A percentile compares a stretch with the other conserved stretches of the same genome.
Conservation (phyloP, 1,140 invertebrate genomes). For the Berghia stephanieae region DNA sequence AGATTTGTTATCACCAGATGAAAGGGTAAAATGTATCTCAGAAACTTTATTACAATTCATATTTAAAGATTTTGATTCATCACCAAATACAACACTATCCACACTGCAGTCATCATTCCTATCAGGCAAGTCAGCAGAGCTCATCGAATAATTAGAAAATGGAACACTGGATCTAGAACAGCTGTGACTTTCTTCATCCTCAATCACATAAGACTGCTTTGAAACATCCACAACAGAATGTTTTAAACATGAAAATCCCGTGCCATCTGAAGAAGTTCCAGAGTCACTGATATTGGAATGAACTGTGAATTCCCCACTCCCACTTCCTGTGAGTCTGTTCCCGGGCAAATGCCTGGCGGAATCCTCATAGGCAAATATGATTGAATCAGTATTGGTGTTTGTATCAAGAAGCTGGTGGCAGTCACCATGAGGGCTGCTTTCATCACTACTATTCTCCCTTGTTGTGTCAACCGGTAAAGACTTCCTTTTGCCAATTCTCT, state of each 20-base stretch:
- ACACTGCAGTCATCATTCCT: neutral
- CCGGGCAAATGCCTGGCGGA: neutral
- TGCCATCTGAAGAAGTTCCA: slow-evolving; percentile 43
- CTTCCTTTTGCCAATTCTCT: too few species aligned
- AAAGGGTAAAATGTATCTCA: slow-evolving; percentile 1
- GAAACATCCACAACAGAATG: too few species aligned
- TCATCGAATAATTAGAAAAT: slow-evolving; percentile 8
- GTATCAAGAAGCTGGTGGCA: too few species aligned
- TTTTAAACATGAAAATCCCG: slow-evolving; percentile 55
- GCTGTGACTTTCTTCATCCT: too few species aligned
- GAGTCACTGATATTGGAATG: slow-evolving; percentile 30
- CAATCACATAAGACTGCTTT: too few species aligned
- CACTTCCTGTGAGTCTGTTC: slow-evolving; percentile 17
- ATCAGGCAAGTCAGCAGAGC: neutral
- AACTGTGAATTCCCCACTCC: slow-evolving; percentile 51
- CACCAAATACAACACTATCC: slow-evolving; percentile 22
- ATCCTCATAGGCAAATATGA: neutral
- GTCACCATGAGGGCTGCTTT: too few species aligned
- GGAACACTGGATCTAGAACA: neutral
- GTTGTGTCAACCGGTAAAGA: too few species aligned
- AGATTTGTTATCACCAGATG: neutral
- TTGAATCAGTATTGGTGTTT: too few species aligned
- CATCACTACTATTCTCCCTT: too few species aligned
- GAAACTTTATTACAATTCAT: neutral
- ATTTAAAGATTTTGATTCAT: too few species aligned